phyloP scores from a whole-genome alignment of 37 sponge, comb jelly and placozoan genomes.

The Haliclona indistincta region DNA sequence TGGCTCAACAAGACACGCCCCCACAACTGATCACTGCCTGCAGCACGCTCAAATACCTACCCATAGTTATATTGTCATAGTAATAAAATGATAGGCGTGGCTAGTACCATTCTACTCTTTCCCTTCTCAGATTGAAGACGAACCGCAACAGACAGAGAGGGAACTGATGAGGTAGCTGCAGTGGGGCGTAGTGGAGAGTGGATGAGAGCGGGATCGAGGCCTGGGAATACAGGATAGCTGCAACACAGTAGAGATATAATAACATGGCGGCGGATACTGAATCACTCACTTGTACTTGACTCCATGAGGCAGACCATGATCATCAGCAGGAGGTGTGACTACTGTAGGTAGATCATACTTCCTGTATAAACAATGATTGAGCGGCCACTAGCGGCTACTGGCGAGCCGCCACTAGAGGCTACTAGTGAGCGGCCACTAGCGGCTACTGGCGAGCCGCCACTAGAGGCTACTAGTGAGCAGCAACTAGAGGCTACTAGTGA shows the following conservation, averaged over 20 bases:
- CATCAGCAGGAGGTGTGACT: constrained; percentile 75
- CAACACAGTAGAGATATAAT: not conserved
- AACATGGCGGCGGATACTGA: not conserved
- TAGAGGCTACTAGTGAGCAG: too few relatives aligned
- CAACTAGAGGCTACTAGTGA: too few relatives aligned
- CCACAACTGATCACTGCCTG: constrained; percentile 4
- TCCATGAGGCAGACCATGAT: constrained; percentile 29
- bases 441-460: too few relatives aligned
- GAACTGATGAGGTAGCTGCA: not conserved
- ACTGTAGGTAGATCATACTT: constrained; percentile 72
- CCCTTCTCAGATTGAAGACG: constrained; percentile 61
- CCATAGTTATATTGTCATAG: not conserved
- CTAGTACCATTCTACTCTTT: constrained; percentile 49
- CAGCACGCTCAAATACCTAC: not conserved
- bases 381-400: too few relatives aligned
- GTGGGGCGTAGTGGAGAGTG: not conserved
- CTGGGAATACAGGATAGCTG: constrained; percentile 54
- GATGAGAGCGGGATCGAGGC: constrained; percentile 42
- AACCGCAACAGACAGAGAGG: constrained; percentile 22
- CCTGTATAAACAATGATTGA: constrained; percentile 25
- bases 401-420: too few relatives aligned
- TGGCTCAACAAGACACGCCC: not conserved
- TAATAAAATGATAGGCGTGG: not conserved
- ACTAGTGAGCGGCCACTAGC: too few relatives aligned
- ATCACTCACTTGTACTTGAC: constrained; percentile 52